Base-by-base conservation (phyloP, 2,113 vertebrate species). In the Chaetodon trifascialis region DNA sequence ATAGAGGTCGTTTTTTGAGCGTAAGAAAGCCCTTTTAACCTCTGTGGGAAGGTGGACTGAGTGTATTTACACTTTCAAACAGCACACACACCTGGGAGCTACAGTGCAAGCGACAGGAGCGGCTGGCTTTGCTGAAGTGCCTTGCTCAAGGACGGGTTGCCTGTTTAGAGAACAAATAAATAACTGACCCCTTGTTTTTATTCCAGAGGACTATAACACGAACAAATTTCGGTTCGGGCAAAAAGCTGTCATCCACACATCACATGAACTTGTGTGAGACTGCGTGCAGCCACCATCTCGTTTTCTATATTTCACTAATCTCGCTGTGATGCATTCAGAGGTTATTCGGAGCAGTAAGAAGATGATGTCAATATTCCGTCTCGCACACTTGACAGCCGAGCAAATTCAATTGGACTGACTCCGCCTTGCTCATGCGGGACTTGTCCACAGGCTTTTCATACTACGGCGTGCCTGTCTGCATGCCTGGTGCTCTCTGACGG, bases 381-480 rank as follows among this genome's bases (percentile, higher is more conserved):
- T 88, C 73, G 56, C 79, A 65, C 80, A 81, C 82, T 91, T 93
- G 91, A 93, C 93, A 88, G 79, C 59, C 80, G 75, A 91, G 82
- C 80, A 87, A 90, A 93, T 92, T 87, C 86, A 88, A 86, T 89
- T 88, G 86, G 86, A 91, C 84, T 92, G 91, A 93, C 93, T 94
- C 93, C 93, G 93, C 93, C 93, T 92, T 38, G 85, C 90, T 79
- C 79, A 59, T 68, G 86, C 90, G 86, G 89, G 91, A 93, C 92
- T 85, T 90, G 88, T 91, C 88, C 92, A 86, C 86, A 7, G 86
- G 87, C 86, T 93, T 55, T 68, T 69, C 89, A 72, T 38, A 78
- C 75, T 66, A 68, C 82, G 17, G 85, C 65, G 82, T 23, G 83
- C 46, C 71, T 63, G 86, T 85, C 86, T 82, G 74, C 71, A 17